phyloP scores from a whole-genome alignment of 2,888 invertebrate species.

The Lycaena phlaeas region DNA sequence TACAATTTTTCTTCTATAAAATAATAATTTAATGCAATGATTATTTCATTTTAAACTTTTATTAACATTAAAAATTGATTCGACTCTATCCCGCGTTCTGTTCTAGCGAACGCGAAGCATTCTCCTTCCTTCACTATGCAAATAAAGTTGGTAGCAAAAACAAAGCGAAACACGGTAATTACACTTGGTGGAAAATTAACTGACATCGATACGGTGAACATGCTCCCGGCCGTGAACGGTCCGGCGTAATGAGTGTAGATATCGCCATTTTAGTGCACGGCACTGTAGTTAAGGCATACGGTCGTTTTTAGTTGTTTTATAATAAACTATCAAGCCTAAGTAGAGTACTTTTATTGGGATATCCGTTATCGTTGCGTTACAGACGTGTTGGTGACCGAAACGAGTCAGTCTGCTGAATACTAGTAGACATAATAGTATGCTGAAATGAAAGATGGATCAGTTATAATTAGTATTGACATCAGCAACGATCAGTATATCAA shows the following conservation, averaged over 20 bases:
- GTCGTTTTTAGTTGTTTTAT: slow-evolving; percentile 15
- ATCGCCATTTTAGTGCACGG: slow-evolving; percentile 46
- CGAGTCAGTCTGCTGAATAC: too few relatives aligned
- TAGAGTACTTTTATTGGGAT: not conserved
- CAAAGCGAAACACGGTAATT: slow-evolving; percentile 69
- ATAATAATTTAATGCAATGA: too few relatives aligned
- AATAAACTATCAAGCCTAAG: not conserved
- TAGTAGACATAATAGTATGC: too few relatives aligned
- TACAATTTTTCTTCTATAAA: too few relatives aligned
- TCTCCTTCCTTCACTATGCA: slow-evolving; percentile 55
- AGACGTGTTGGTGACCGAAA: too few relatives aligned
- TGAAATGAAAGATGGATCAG: too few relatives aligned
- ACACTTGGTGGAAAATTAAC: slow-evolving; percentile 69
- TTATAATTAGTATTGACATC: too few relatives aligned
- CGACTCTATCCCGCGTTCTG: slow-evolving; percentile 29
- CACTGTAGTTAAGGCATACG: slow-evolving; percentile 31
- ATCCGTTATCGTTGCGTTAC: too few relatives aligned
- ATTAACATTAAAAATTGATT: too few relatives aligned
- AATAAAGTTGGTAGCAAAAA: slow-evolving; percentile 72
- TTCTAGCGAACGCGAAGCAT: slow-evolving; percentile 35
- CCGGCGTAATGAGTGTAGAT: slow-evolving; percentile 56
- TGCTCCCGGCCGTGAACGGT: slow-evolving; percentile 37
- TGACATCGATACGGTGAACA: slow-evolving; percentile 62
- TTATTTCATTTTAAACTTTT: too few relatives aligned
- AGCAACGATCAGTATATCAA: too few relatives aligned